These are phyloP conservation scores for Atta cephalotes DNA, from an alignment of 1,140 invertebrate species.

Conservation along the genomic window DNA sequence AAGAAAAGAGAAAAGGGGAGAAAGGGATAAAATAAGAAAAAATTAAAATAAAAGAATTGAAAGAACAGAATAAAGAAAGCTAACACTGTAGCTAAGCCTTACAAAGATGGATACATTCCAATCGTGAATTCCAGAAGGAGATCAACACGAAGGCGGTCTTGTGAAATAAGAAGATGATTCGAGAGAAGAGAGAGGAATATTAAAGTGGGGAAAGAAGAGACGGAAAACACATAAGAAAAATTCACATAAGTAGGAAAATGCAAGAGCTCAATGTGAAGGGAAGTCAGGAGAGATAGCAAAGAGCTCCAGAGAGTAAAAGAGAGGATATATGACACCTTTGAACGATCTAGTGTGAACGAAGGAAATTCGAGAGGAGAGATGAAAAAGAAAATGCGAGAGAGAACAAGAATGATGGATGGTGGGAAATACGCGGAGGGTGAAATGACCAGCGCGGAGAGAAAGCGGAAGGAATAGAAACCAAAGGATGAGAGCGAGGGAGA, in stretches of 20 bases:
- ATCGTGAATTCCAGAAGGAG: neutral
- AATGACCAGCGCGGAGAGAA: neutral
- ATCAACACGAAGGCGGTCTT: neutral
- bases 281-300: neutral
- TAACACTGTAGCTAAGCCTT: neutral
- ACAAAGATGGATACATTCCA: neutral
- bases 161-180: constrained; percentile 33
- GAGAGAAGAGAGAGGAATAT: neutral
- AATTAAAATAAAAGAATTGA: neutral
- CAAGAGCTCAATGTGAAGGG: neutral
- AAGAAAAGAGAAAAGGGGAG: neutral
- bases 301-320: neutral
- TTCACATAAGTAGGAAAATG: neutral
- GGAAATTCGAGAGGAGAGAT: neutral
- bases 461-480: neutral
- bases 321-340: neutral
- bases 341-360: neutral
- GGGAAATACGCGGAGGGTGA: constrained; percentile 7
- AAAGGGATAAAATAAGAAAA: neutral
- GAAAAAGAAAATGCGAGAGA: constrained; percentile 9
- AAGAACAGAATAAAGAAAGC: neutral
- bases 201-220: constrained; percentile 8
- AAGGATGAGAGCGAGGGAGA: neutral
- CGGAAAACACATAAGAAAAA: neutral
- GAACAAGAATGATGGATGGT: neutral